Evolutionary conservation across 2,888 invertebrate genomes (phyloP), one percentile per base, ranked within the genome.

Genomic region (Flexamia atlantica): DNA sequence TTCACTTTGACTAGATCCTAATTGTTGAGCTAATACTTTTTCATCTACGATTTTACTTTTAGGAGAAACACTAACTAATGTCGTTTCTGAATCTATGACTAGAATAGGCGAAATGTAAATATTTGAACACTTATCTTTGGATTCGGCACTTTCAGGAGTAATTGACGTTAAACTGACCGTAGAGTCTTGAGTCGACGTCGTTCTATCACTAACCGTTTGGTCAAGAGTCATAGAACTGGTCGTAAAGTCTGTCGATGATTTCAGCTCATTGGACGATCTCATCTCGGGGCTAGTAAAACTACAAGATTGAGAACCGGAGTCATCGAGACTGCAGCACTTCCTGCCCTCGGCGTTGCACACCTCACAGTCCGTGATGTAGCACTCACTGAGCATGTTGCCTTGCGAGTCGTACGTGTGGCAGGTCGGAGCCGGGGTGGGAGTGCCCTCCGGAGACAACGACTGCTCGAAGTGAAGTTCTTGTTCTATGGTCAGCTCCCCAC

Each of bases 141-240:
- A 74, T 42, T 74, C 74, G 60, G 64, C 76, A 68, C 85, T 83
- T 70, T 85, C 85, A 1, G 85, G 83, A 10, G 87, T 85, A 20
- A 87, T 86, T 10, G 87, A 87, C 17, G 85, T 86, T 17, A 87
- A 83, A 82, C 88, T 88, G 12, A 87, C 32, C 0, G 88, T 88
- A 14, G 87, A 87, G 84, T 88, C 88, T 82, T 88, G 88, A 14
- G 88, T 88, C 10, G 88, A 88, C 9, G 85, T 85, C 4, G 87
- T 86, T 36, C 86, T 68, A 30, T 88, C 88, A n/a, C 86, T 87
- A 23, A 86, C 87, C n/a, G 87, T 87, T 84, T 88, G 87, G 57
- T 84, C 84, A 7, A 87, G 84, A 32, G 87, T 87, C 53, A 85
- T 79, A 14, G 86, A 85, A 14, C 83, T 84, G 14, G 84, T 83